phyloP scores from a whole-genome alignment of 2,797 vertebrate genomes.

The Catostomus latipinnis region DNA sequence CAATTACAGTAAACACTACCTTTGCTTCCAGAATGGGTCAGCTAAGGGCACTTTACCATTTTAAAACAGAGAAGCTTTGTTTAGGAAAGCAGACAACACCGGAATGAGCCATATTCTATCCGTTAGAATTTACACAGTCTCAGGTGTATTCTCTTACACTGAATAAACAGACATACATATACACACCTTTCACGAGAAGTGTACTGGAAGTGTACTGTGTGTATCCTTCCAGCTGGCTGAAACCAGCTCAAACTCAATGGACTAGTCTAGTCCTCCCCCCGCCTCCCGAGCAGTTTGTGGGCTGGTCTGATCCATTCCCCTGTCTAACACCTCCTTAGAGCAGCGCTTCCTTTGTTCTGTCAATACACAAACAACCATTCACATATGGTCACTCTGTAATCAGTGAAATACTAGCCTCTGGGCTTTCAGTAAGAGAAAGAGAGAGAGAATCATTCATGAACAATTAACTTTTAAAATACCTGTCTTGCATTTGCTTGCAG shows the following conservation, averaged over 20 bases:
- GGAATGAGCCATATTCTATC: slow-evolving; percentile 28
- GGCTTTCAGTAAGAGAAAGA: slow-evolving; percentile 74
- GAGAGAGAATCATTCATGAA: slow-evolving; percentile 75
- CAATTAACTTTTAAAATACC: slow-evolving; percentile 84
- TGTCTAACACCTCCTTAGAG: slow-evolving; percentile 87
- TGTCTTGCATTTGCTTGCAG: slow-evolving; percentile 83
- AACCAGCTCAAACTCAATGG: slow-evolving; percentile 82
- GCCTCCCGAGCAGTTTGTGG: slow-evolving; percentile 84
- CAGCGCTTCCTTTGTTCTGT: slow-evolving; percentile 84
- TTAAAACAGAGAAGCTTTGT: slow-evolving; percentile 50
- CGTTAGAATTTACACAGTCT: slow-evolving; percentile 36
- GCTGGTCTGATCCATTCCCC: slow-evolving; percentile 83
- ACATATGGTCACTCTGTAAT: slow-evolving; percentile 85
- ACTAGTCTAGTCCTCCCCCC: slow-evolving; percentile 65
- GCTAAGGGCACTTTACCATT: slow-evolving; percentile 36
- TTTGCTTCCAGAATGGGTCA: slow-evolving; percentile 39
- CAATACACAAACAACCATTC: slow-evolving; percentile 88
- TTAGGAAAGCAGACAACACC: slow-evolving; percentile 37
- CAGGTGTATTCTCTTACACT: slow-evolving; percentile 41
- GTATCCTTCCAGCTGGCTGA: slow-evolving; percentile 71
- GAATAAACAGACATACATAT: slow-evolving; percentile 22
- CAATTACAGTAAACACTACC: slow-evolving; percentile 51
- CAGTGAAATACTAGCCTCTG: slow-evolving; percentile 86
- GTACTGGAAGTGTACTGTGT: slow-evolving; percentile 43
- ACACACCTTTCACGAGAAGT: slow-evolving; percentile 41